Percentiles rank a stretch among this genome's conserved stretches.
Conservation (phyloP, 2,113 vertebrate species). For the Axis porcinus region DNA sequence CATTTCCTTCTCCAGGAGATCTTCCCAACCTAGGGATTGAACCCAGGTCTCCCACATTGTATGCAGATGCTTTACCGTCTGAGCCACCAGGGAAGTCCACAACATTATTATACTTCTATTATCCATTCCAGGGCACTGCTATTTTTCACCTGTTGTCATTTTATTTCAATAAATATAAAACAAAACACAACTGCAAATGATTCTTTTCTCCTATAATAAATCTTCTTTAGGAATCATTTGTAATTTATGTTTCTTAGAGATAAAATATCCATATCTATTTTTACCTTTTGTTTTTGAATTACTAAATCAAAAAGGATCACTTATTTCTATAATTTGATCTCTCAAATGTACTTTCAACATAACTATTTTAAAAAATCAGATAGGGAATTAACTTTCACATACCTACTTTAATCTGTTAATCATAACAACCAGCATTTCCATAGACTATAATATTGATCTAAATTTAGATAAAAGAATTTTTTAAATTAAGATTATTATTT, state of each 20-base stretch:
- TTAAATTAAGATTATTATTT: neutral
- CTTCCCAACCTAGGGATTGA: no score
- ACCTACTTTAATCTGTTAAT: conserved; percentile 12
- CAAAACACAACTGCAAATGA: neutral
- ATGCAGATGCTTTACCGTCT: no score
- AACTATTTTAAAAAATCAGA: conserved; percentile 3
- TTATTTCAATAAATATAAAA: neutral
- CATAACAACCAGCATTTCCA: neutral
- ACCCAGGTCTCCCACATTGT: no score
- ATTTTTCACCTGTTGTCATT: neutral
- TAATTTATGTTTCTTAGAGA: neutral
- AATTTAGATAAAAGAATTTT: conserved; percentile 21
- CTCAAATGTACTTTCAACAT: neutral
- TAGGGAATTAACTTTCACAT: neutral
- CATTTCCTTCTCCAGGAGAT: no score
- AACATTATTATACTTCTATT: neutral
- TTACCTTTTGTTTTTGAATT: neutral
- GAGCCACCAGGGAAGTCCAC: no score
- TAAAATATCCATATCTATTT: neutral
- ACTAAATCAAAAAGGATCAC: neutral
- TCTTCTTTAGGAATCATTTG: neutral
- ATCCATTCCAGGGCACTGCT: neutral
- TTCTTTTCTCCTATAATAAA: neutral
- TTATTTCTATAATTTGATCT: neutral
- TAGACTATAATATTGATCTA: neutral